Conservation (phyloP, 2,797 vertebrate genomes). For the Limosa lapponica region DNA sequence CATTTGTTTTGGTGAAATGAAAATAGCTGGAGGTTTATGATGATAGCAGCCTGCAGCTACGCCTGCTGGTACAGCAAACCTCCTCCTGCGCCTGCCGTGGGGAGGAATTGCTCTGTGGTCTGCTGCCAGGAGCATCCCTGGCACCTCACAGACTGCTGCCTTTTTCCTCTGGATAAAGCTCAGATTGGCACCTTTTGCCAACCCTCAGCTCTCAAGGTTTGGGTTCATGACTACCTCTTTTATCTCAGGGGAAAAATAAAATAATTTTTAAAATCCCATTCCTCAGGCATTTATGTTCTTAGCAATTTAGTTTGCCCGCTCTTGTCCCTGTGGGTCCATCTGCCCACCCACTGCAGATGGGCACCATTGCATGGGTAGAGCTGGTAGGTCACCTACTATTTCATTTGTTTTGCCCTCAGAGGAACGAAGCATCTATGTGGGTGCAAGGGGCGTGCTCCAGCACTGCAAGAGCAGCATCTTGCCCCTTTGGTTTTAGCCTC, state of each 20-base stretch:
- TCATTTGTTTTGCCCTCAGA: neutral
- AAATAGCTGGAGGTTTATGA: neutral
- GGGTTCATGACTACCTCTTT: neutral
- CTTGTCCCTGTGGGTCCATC: neutral
- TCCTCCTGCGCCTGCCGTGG: rapidly evolving
- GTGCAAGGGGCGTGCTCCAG: neutral
- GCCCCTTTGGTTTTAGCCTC: neutral
- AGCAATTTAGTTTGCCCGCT: neutral
- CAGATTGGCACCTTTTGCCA: neutral
- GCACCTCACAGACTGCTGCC: neutral
- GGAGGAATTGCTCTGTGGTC: neutral
- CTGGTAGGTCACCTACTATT: neutral
- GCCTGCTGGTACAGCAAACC: neutral
- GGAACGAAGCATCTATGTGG: neutral
- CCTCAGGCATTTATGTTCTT: neutral
- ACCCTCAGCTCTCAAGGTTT: neutral
- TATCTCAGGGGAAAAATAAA: neutral
- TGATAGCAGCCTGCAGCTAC: neutral
- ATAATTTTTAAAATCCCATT: neutral
- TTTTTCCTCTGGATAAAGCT: neutral
- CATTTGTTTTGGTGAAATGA: neutral
- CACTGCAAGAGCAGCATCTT: neutral
- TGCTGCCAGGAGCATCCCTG: neutral
- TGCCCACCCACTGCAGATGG: neutral
- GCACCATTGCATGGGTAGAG: neutral